phyloP scores from a whole-genome alignment of 2,113 vertebrate species.

The Strix uralensis region DNA sequence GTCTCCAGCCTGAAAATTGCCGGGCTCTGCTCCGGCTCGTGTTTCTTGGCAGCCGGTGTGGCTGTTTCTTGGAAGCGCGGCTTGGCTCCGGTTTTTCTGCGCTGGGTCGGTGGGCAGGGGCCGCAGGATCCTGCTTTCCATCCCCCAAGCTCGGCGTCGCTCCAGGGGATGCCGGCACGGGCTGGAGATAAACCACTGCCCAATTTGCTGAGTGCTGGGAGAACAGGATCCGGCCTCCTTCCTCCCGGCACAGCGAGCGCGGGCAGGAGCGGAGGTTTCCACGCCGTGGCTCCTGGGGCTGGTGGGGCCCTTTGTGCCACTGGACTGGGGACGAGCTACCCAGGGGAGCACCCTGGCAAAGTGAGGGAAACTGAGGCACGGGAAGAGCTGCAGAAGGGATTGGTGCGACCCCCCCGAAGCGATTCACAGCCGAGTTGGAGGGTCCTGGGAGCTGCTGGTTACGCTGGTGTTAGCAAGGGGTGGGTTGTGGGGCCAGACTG shows the following conservation, averaged over 20 bases:
- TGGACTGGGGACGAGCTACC: accelerated
- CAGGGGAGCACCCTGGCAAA: background rate
- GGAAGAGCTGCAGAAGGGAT: background rate
- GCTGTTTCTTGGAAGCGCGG: conserved; percentile 34
- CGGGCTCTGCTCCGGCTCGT: conserved; percentile 27
- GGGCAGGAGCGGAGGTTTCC: background rate
- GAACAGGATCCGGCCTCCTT: background rate
- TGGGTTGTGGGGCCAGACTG: background rate
- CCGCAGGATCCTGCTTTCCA: background rate
- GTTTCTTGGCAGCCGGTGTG: conserved; percentile 4
- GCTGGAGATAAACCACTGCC: background rate
- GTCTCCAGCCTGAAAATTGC: background rate
- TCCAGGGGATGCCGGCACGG: background rate
- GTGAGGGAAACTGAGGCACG: background rate
- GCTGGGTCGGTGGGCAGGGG: conserved; percentile 2
- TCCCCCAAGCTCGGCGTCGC: background rate
- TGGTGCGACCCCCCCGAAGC: accelerated
- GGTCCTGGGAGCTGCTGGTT: background rate
- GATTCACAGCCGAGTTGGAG: background rate
- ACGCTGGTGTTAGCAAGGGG: background rate
- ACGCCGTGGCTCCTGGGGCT: accelerated
- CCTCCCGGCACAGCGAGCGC: background rate
- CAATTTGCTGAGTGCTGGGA: background rate
- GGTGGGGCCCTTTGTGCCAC: accelerated
- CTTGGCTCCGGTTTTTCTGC: conserved; percentile 2